Evolutionary conservation across 1,140 invertebrate species (phyloP).

Genomic region (Camponotus pennsylvanicus): DNA sequence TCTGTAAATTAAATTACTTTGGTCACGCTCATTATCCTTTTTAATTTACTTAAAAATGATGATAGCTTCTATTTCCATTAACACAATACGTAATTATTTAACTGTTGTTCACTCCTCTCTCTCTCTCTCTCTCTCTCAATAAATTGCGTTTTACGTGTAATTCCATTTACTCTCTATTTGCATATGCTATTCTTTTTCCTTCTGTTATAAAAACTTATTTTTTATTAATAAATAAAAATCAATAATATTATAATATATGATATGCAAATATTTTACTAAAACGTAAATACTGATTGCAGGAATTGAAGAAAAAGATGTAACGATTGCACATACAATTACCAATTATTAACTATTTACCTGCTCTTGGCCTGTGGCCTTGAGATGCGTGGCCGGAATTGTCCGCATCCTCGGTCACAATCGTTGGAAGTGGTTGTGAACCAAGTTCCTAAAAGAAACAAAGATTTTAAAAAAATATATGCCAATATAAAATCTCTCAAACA

Average conservation of each 20-base stretch:
- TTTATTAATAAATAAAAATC: background rate
- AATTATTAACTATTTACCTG: slow-evolving; percentile 77
- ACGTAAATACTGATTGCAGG: background rate
- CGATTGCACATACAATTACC: background rate
- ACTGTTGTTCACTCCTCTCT: background rate
- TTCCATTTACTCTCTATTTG: too few species aligned
- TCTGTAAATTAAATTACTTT: slow-evolving; percentile 77
- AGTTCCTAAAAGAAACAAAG: slow-evolving; percentile 86
- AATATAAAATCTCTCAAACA: background rate
- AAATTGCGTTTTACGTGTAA: background rate
- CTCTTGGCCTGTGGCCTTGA: slow-evolving; percentile 81
- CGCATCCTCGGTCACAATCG: slow-evolving; percentile 85
- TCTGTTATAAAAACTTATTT: background rate
- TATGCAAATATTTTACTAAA: background rate
- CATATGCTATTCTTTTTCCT: background rate
- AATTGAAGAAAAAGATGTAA: slow-evolving; percentile 6
- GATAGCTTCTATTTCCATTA: background rate
- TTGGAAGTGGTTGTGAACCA: slow-evolving; percentile 89
- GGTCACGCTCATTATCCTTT: background rate
- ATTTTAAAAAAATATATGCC: slow-evolving; percentile 48
- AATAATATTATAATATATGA: background rate
- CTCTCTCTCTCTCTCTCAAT: background rate
- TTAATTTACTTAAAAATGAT: background rate
- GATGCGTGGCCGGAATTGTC: slow-evolving; percentile 79
- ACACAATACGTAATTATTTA: background rate